Evolutionary conservation across 2,113 vertebrate species (phyloP).

Genomic region (Ibidorhyncha struthersii): DNA sequence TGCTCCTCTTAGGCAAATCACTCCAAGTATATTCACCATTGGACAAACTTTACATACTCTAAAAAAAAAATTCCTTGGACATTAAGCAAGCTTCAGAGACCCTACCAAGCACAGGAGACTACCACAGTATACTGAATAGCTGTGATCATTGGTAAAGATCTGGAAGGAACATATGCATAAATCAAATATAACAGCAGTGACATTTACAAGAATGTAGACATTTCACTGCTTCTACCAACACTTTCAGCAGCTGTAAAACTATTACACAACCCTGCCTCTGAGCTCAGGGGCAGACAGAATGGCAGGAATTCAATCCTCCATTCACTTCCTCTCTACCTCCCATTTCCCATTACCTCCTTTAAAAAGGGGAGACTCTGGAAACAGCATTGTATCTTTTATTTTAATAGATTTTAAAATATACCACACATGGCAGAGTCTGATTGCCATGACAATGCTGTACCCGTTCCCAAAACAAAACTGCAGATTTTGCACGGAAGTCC

Average conservation of each 20-base stretch:
- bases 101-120: not conserved
- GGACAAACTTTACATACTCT: not conserved
- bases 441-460: not conserved
- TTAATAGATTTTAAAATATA: not conserved
- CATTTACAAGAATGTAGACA: not conserved
- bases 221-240: not conserved
- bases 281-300: not conserved
- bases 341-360: not conserved
- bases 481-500: not conserved
- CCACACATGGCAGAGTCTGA: not conserved
- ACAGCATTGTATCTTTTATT: fast-evolving
- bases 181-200: not conserved
- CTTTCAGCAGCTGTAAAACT: not conserved
- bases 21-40: not conserved
- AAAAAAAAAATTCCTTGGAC: not conserved
- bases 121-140: not conserved
- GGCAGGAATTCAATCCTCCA: not conserved
- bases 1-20: not conserved
- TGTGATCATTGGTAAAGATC: not conserved
- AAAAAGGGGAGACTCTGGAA: not conserved
- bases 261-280: not conserved
- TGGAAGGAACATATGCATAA: not conserved
- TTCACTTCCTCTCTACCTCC: not conserved
- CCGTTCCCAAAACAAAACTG: not conserved
- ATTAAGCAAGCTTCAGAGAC: not conserved